Evolutionary conservation across 1,140 invertebrate genomes (phyloP).

Genomic region (Nephila pilipes): DNA sequence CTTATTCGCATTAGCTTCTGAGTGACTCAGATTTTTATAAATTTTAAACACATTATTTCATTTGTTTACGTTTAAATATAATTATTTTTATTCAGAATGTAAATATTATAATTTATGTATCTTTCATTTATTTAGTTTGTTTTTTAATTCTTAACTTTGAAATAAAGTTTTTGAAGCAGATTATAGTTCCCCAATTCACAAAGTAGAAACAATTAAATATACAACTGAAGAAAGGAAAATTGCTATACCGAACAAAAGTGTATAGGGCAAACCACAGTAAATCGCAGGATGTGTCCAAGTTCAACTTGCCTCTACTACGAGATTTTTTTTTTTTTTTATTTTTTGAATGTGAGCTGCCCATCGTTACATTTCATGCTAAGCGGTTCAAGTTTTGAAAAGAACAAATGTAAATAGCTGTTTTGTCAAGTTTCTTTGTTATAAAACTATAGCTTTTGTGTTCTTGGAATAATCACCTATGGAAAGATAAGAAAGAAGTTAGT

Average conservation of each 20-base stretch:
- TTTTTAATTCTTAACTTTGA: neutral
- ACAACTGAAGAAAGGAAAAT: neutral
- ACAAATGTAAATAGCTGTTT: neutral
- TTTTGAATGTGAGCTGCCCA: neutral
- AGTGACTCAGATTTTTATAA: no score
- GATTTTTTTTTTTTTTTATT: no score
- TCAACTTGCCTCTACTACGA: neutral
- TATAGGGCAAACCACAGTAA: neutral
- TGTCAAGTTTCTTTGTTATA: neutral
- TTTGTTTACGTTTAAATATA: no score
- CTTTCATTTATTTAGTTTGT: no score
- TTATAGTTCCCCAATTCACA: neutral
- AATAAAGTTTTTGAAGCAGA: neutral
- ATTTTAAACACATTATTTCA: no score
- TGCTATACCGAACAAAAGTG: neutral
- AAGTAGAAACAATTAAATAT: slow-evolving; percentile 9
- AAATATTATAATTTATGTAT: no score
- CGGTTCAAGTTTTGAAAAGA: neutral
- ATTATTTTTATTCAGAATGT: no score
- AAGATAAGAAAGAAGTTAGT: no score
- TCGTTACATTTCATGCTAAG: slow-evolving; percentile 29
- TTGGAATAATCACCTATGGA: neutral
- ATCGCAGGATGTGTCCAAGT: slow-evolving; percentile 28
- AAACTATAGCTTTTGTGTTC: neutral
- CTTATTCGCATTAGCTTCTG: no score